phyloP scores from a whole-genome alignment of 2,113 vertebrate genomes.

The Eclectus roratus region DNA sequence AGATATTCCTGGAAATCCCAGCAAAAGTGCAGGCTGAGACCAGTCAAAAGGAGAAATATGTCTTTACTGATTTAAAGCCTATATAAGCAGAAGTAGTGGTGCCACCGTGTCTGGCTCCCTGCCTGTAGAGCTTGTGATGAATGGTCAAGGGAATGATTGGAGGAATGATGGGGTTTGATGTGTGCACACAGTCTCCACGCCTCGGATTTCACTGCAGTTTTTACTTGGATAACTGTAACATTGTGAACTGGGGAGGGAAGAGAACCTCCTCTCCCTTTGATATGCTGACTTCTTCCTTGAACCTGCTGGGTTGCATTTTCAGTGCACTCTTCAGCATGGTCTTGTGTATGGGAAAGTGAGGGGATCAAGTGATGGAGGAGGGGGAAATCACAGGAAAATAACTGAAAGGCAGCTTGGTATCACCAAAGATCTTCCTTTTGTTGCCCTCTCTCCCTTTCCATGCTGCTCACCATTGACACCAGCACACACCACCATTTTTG shows the following conservation, averaged over 20 bases:
- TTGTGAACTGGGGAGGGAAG: background rate
- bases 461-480: background rate
- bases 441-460: background rate
- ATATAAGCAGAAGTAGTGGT: constrained; percentile 71
- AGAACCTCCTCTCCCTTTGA: constrained; percentile 19
- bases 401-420: background rate
- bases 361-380: background rate
- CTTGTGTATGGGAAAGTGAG: rapidly evolving
- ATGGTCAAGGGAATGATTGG: constrained; percentile 57
- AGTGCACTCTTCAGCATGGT: background rate
- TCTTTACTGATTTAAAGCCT: constrained; percentile 60
- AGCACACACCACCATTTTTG: background rate
- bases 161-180: constrained; percentile 52
- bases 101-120: constrained; percentile 70
- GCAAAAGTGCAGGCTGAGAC: background rate
- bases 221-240: constrained; percentile 8
- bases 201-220: constrained; percentile 53
- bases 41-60: constrained; percentile 41
- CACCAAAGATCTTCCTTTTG: background rate
- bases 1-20: constrained; percentile 54
- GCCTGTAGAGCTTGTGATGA: constrained; percentile 62
- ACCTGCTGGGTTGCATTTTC: constrained; percentile 38
- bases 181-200: constrained; percentile 35
- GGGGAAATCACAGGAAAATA: background rate
- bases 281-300: constrained; percentile 6